Conservation (phyloP, 2,888 invertebrate genomes). For the Drosophila multiciliata region DNA sequence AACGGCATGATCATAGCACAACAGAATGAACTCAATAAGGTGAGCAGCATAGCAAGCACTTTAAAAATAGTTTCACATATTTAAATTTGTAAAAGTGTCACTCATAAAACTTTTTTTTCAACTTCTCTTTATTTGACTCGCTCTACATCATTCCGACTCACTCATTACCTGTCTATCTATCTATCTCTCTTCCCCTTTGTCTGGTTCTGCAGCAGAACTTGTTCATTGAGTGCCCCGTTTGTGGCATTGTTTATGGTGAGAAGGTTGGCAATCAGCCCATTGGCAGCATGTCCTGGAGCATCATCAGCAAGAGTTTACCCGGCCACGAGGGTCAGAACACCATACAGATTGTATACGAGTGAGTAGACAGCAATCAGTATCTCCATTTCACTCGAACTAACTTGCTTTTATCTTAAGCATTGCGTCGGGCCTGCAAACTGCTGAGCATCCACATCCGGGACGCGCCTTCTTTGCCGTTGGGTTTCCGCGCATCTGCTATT, state of each 20-base stretch:
- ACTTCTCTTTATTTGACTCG: slow-evolving; percentile 1
- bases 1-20: slow-evolving; percentile 90
- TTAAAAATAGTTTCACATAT: background rate
- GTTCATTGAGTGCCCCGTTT: slow-evolving; percentile 94
- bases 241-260: slow-evolving; percentile 93
- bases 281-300: slow-evolving; percentile 93
- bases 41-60: slow-evolving; percentile 43
- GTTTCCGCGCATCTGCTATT: slow-evolving; percentile 92
- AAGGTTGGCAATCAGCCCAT: slow-evolving; percentile 92
- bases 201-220: slow-evolving; percentile 85
- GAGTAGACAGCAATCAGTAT: slow-evolving; percentile 72
- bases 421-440: slow-evolving; percentile 92
- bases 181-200: slow-evolving; percentile 8
- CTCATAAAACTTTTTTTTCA: background rate
- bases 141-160: slow-evolving; percentile 7
- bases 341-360: slow-evolving; percentile 94
- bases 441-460: slow-evolving; percentile 92
- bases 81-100: background rate
- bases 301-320: slow-evolving; percentile 89
- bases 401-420: slow-evolving; percentile 87
- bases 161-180: background rate
- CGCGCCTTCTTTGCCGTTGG: slow-evolving; percentile 95
- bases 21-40: slow-evolving; percentile 85
- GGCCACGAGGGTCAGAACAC: slow-evolving; percentile 88
- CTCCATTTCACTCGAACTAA: background rate